These are phyloP conservation scores for Zapus hudsonius DNA, from an alignment of 2,113 vertebrate genomes.

Conservation along the genomic window DNA sequence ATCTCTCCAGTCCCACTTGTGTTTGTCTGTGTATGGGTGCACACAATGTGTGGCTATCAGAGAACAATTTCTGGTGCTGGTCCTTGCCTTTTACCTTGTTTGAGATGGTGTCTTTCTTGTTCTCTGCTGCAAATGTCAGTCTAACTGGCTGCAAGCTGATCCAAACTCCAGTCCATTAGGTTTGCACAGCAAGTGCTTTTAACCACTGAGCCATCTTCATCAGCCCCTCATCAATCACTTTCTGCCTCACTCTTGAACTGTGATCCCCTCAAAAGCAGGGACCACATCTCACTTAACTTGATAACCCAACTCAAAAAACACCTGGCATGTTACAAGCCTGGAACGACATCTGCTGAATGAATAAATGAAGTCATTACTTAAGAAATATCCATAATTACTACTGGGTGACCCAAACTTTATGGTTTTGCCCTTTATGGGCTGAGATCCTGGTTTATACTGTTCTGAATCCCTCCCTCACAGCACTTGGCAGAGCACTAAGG, in stretches of 20 bases:
- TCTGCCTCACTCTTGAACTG: background rate
- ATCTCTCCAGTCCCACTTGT: too few species aligned
- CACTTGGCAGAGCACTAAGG: constrained; percentile 21
- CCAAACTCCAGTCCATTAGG: too few species aligned
- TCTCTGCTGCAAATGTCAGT: too few species aligned
- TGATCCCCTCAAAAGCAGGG: background rate
- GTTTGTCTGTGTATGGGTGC: too few species aligned
- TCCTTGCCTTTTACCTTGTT: too few species aligned
- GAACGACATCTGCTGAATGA: constrained; percentile 50
- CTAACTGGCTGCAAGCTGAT: too few species aligned
- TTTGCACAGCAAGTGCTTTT: too few species aligned
- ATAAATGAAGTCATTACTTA: constrained; percentile 57
- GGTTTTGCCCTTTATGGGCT: constrained; percentile 54
- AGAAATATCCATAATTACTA: constrained; percentile 29
- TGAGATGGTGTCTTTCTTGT: too few species aligned
- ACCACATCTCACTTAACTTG: background rate
- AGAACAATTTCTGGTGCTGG: too few species aligned
- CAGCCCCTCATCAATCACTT: background rate
- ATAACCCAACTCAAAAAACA: constrained; percentile 38
- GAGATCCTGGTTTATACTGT: constrained; percentile 41
- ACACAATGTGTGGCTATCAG: too few species aligned
- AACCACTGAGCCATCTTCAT: too few species aligned
- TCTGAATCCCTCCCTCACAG: constrained; percentile 52
- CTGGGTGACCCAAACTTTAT: constrained; percentile 48
- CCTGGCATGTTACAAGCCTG: background rate